Conservation (phyloP, 1,140 invertebrate species). For the Anthonomus grandis region DNA sequence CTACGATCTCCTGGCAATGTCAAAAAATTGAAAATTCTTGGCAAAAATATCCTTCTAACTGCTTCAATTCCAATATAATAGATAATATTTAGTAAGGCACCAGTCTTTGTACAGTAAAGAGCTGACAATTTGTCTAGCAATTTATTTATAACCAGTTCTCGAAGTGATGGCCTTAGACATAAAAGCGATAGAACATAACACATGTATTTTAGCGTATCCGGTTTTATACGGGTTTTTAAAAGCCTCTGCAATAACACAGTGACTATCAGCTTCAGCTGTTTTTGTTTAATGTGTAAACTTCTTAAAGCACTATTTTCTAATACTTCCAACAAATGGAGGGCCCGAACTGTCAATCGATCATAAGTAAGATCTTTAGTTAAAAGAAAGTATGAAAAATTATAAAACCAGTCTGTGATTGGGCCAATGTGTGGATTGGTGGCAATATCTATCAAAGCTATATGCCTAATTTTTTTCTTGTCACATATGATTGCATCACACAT, state of each 20-base stretch:
- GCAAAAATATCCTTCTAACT: slow-evolving; percentile 32
- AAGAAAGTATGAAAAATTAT: slow-evolving; percentile 44
- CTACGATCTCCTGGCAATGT: slow-evolving; percentile 8
- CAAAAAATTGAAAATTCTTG: slow-evolving; percentile 33
- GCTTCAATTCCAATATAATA: slow-evolving; percentile 40
- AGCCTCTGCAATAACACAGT: slow-evolving; percentile 39
- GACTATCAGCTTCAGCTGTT: slow-evolving; percentile 41
- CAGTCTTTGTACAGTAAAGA: slow-evolving; percentile 22
- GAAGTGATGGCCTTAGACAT: slow-evolving; percentile 35
- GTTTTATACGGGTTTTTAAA: slow-evolving; percentile 27
- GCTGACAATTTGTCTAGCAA: slow-evolving; percentile 34
- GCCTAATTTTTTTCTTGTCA: slow-evolving; percentile 32
- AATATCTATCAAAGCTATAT: slow-evolving; percentile 39
- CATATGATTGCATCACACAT: slow-evolving; percentile 39
- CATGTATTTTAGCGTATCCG: slow-evolving; percentile 39
- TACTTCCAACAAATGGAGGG: slow-evolving; percentile 38
- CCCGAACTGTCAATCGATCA: slow-evolving; percentile 36
- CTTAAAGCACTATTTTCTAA: slow-evolving; percentile 40
- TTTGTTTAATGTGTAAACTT: slow-evolving; percentile 32
- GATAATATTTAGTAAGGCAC: slow-evolving; percentile 32
- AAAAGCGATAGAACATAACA: slow-evolving; percentile 38
- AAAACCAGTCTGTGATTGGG: slow-evolving; percentile 44
- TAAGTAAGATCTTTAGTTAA: slow-evolving; percentile 43
- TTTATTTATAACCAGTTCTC: slow-evolving; percentile 37
- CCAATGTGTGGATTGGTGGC: slow-evolving; percentile 39